phyloP scores from a whole-genome alignment of 2,113 vertebrate genomes.

The Colius striatus region DNA sequence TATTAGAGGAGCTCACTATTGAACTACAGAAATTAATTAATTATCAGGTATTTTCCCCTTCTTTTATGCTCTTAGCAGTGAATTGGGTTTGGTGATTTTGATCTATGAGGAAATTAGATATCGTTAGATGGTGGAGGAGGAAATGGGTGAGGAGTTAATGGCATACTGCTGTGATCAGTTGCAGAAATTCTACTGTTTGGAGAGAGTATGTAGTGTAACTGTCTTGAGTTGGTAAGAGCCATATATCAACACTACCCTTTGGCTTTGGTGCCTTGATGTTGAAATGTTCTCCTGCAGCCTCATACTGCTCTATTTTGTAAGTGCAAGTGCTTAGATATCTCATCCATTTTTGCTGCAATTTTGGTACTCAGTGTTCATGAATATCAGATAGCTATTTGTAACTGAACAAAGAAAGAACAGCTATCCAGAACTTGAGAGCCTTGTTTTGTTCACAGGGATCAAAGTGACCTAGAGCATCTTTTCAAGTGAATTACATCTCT shows the following conservation, averaged over 20 bases:
- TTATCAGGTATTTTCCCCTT: neutral
- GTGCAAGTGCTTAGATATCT: neutral
- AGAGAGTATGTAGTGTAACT: neutral
- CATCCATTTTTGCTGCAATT: neutral
- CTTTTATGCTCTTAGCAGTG: neutral
- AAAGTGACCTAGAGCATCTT: slow-evolving; percentile 13
- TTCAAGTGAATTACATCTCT: neutral
- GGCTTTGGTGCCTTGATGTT: neutral
- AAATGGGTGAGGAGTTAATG: slow-evolving; percentile 41
- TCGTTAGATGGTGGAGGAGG: slow-evolving; percentile 21
- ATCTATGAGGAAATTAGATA: slow-evolving; percentile 51
- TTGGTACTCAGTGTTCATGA: neutral
- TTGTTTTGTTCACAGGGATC: slow-evolving; percentile 7
- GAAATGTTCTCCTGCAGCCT: neutral
- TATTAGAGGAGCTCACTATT: neutral
- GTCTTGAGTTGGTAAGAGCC: neutral
- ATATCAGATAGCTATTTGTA: neutral
- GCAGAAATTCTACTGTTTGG: slow-evolving; percentile 33
- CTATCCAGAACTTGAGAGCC: neutral
- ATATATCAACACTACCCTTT: neutral
- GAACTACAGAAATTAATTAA: neutral
- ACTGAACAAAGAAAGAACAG: neutral
- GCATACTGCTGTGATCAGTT: slow-evolving; percentile 7
- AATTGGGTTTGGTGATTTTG: slow-evolving; percentile 44
- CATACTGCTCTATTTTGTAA: neutral